Conservation (phyloP, 2,797 vertebrate species). For the Anguilla obscura region DNA sequence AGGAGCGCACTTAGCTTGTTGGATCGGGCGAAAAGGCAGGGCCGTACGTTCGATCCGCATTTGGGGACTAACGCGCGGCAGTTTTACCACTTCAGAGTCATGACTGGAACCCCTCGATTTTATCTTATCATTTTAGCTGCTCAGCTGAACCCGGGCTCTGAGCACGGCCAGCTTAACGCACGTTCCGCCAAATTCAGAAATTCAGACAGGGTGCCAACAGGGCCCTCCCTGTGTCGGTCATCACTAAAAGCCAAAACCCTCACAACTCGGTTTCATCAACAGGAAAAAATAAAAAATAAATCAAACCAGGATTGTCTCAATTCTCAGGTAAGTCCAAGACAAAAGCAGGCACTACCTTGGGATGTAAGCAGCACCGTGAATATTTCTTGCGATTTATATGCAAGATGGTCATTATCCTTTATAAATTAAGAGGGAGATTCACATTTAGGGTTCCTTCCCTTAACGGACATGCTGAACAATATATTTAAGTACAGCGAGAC, state of each 20-base stretch:
- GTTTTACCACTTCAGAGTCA: background rate
- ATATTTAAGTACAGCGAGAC: background rate
- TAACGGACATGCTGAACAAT: background rate
- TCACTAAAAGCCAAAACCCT: background rate
- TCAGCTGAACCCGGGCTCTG: background rate
- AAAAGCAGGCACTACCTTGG: background rate
- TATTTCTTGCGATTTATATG: background rate
- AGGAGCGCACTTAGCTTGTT: background rate
- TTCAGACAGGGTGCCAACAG: background rate
- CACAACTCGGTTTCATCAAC: background rate
- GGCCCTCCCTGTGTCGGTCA: background rate
- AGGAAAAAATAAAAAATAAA: slow-evolving; percentile 1
- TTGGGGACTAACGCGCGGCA: background rate
- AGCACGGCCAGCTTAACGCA: background rate
- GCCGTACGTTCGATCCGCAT: background rate
- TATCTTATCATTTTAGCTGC: background rate
- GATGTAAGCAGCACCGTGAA: background rate
- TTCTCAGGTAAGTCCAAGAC: background rate
- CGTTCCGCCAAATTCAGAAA: background rate
- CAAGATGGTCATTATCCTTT: background rate
- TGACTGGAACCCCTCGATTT: background rate
- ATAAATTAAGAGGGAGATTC: background rate
- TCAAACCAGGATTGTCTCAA: background rate
- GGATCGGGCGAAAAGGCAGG: background rate
- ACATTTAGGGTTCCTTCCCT: background rate